phyloP scores from a whole-genome alignment of 2,113 vertebrate genomes.

The Poecilia latipinna region DNA sequence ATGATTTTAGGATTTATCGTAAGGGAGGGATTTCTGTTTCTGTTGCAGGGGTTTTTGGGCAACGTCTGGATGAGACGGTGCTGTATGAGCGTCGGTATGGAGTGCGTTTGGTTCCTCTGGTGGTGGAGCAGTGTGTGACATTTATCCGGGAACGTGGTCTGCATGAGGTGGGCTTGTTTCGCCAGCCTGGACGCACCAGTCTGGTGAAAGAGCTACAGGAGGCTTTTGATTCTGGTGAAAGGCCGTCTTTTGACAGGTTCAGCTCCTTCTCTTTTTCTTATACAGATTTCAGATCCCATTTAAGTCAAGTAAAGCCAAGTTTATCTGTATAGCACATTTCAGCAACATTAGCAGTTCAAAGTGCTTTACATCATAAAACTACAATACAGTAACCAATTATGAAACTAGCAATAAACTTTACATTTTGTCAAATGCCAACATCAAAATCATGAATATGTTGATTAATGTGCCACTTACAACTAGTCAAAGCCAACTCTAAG shows the following conservation, averaged over 20 bases:
- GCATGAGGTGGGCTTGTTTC: constrained; percentile 81
- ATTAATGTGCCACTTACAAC: no score
- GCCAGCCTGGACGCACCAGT: constrained; percentile 80
- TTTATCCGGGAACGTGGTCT: constrained; percentile 80
- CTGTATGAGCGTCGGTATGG: constrained; percentile 81
- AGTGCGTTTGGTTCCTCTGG: constrained; percentile 77
- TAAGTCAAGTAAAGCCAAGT: no score
- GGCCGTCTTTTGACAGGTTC: constrained; percentile 81
- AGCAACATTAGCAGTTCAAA: no score
- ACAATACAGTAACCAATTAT: no score
- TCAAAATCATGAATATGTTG: no score
- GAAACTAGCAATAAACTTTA: no score
- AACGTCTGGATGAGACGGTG: constrained; percentile 82
- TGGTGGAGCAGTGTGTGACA: constrained; percentile 82
- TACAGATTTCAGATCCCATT: background rate
- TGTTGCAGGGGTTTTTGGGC: constrained; percentile 80
- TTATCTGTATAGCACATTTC: no score
- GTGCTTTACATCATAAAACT: no score
- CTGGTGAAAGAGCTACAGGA: constrained; percentile 82
- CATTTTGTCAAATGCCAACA: no score
- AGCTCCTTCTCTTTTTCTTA: background rate
- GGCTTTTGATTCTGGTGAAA: constrained; percentile 82
- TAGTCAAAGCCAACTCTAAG: no score
- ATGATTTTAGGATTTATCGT: background rate
- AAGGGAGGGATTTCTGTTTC: accelerated